Evolutionary conservation across 2,888 invertebrate species (phyloP).

Genomic region (Pristionchus japonicus): DNA sequence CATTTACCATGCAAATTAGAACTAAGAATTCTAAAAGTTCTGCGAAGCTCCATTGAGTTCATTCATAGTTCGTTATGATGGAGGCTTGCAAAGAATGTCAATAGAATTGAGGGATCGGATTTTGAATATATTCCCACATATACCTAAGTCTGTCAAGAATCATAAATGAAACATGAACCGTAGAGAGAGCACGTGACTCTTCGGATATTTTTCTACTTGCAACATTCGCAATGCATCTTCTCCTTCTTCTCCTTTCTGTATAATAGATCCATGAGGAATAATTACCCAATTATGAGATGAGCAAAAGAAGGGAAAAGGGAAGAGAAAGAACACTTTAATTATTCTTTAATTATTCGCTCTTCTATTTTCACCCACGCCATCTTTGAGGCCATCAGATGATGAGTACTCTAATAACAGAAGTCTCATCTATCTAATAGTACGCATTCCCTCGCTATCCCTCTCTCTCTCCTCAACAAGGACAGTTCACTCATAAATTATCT

Average conservation of each 20-base stretch:
- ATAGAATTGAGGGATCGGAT: background rate
- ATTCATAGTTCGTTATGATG: background rate
- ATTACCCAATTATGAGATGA: background rate
- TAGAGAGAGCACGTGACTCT: background rate
- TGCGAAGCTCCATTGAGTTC: background rate
- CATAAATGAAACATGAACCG: background rate
- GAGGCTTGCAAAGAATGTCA: background rate
- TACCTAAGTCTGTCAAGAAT: too few species aligned
- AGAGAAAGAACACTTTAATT: background rate
- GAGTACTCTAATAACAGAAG: background rate
- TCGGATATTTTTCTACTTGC: background rate
- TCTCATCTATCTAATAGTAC: background rate
- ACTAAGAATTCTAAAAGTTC: background rate
- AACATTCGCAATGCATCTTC: background rate
- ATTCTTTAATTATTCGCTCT: background rate
- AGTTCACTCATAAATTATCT: constrained; percentile 10
- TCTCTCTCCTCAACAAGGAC: background rate
- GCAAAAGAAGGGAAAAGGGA: background rate
- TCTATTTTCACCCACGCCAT: background rate
- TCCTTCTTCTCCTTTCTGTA: background rate
- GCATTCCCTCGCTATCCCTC: background rate
- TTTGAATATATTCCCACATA: background rate
- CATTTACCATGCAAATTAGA: background rate
- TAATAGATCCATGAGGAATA: background rate
- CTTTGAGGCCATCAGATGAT: background rate